These are phyloP conservation scores for Caenorhabditis virilis DNA, from an alignment of 2,888 invertebrate species.

Conservation along the genomic window DNA sequence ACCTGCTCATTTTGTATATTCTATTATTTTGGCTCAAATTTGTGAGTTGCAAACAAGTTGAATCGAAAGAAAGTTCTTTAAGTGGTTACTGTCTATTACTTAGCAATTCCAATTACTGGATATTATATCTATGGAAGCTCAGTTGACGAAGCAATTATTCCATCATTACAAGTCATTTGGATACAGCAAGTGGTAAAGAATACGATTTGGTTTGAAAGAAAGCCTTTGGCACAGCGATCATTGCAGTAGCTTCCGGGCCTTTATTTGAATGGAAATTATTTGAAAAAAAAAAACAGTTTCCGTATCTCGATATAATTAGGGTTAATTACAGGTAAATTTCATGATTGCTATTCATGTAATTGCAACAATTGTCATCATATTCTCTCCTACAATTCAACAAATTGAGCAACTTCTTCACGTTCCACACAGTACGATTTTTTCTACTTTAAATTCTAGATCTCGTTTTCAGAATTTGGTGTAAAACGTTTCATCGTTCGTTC, in stretches of 20 bases:
- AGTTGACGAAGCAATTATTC: conserved; percentile 45
- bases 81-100: conserved; percentile 41
- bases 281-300: too few species aligned
- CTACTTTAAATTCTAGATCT: neutral
- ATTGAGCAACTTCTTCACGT: conserved; percentile 58
- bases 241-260: too few species aligned
- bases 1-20: conserved; percentile 48
- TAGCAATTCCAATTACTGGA: conserved; percentile 34
- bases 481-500: conserved; percentile 57
- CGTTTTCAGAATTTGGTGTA: conserved; percentile 38
- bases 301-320: too few species aligned
- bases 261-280: too few species aligned
- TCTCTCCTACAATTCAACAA: conserved; percentile 65
- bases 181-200: conserved; percentile 41
- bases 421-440: conserved; percentile 47
- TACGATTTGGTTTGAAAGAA: too few species aligned
- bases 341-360: conserved; percentile 67
- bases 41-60: too few species aligned
- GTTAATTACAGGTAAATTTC: conserved; percentile 55
- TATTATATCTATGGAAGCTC: conserved; percentile 40
- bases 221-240: too few species aligned
- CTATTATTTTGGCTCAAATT: conserved; percentile 30
- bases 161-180: conserved; percentile 46
- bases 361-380: conserved; percentile 60
- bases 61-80: too few species aligned